Evolutionary conservation across 2,888 invertebrate species (phyloP), one percentile per base, ranked within the genome.

Genomic region (Volucella inanis): DNA sequence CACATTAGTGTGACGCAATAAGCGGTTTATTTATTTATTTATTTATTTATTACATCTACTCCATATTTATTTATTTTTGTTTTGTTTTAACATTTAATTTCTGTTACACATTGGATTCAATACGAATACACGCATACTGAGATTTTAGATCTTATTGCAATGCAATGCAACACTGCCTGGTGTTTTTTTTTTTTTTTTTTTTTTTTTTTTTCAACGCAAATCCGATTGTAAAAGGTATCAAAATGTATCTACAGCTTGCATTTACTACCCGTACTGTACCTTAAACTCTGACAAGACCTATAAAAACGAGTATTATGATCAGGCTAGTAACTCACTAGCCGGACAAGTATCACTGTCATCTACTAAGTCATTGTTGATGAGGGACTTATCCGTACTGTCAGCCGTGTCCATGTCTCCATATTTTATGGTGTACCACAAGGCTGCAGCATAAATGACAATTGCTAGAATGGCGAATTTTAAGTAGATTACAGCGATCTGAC

Each of bases 381-480:
- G 47, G 52, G 45, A 39, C 57, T 77, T 31, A 31, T 31, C 31
- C 31, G 18, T 38, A 54, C 76, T 38, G 62, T 84, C 10, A 82
- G 64, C 52, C 87, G 85, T 54, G 74, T 90, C 90, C 75, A 90
- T 59, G 38, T 90, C 89, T 15, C 72, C 89, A 82, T 89, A 91
- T 39, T 88, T 88, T 31, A 89, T 43, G 52, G 91, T 88, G 67
- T 92, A 92, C 91, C 91, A 91, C 72, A 90, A 89, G 81, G 90
- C 89, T 10, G 89, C 62, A 14, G 89, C 88, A 87, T 90, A 92
- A 43, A 91, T 68, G 45, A 89, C 76, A 31, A 91, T 76, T 8
- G 91, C 89, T 54, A 92, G 87, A 59, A 90, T 65, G 11, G 88
- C 90, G 39, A 92, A 90, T 87, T 91, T 91, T 3, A 92, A 31